Percentiles rank a stretch among this genome's conserved stretches.
Conservation (phyloP, 2,888 invertebrate genomes). For the Morpho achilles region DNA sequence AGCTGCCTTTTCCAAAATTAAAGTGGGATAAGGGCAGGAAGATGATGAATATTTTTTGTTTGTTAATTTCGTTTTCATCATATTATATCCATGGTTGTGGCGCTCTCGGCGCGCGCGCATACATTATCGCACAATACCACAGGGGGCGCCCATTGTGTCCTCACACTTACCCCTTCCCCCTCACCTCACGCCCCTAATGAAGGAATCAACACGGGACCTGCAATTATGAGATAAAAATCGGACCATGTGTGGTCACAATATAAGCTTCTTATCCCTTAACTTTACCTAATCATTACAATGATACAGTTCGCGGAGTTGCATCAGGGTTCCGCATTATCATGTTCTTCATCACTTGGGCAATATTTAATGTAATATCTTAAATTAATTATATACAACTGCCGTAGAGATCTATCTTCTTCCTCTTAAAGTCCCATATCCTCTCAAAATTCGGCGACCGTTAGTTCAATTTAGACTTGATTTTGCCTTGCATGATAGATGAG, state of each 20-base stretch:
- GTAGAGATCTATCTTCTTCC: too few species aligned
- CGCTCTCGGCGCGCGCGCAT: conserved; percentile 62
- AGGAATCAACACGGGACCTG: conserved; percentile 61
- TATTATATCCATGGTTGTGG: conserved; percentile 26
- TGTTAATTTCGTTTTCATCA: not conserved
- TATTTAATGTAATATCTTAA: too few species aligned
- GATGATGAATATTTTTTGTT: not conserved
- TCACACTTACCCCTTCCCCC: conserved; percentile 39
- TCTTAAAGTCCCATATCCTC: not conserved
- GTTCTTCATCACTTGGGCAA: too few species aligned
- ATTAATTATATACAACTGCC: too few species aligned
- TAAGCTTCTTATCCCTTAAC: conserved; percentile 27
- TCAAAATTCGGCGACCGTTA: not conserved
- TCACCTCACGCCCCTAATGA: conserved; percentile 50
- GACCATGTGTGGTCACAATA: conserved; percentile 43
- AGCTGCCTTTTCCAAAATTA: too few species aligned
- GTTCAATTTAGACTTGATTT: too few species aligned
- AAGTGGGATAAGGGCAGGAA: too few species aligned
- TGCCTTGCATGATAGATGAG: too few species aligned
- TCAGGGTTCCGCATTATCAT: not conserved
- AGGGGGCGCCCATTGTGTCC: conserved; percentile 70
- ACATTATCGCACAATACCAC: conserved; percentile 67
- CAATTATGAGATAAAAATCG: conserved; percentile 71
- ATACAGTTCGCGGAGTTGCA: conserved; percentile 18
- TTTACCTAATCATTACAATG: conserved; percentile 21